Evolutionary conservation across 2,797 vertebrate genomes (phyloP), one percentile per base, ranked within the genome.

Genomic region (Pseudochromis fuscus): DNA sequence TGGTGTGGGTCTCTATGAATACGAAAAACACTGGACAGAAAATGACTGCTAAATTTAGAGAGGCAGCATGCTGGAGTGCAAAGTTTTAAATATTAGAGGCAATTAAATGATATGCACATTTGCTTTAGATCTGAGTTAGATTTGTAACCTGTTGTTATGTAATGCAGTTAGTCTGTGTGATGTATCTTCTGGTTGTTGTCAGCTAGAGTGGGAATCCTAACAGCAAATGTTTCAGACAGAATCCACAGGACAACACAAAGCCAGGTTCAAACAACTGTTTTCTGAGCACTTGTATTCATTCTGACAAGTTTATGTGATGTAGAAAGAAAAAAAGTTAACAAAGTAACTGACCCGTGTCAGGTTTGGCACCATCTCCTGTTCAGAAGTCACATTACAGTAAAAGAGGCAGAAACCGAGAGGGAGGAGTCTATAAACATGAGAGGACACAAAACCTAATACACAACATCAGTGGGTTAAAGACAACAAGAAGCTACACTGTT

Each of bases 351-450:
- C 18, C 35, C 46, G 25, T 44, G 72, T 82, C 86, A 37, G 5
- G 65, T 93, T 81, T 93, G 92, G 91, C 92, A 79, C 91, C 92
- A 91, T 89, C 92, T 93, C 21, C 89, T 94, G 93, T 84, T 88
- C 64, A 68, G 51, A 81, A 31, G 55, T 27, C 23, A 65, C 79
- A 87, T 56, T 89, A 61, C 90, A 90, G 13, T 1, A 7, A 11
- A 48, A 7, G 40, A 1, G 31, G 60, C 16, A 45, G 71, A 5
- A 21, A 35, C 60, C 35, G 6, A 74, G 44, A 45, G 24, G 40
- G 49, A 62, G 53, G 57, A 24, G 79, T 11, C 49, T 24, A 16
- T 5, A 7, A 45, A 46, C 58, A 37, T 40, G 42, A 50, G 31
- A 63, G 13, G 21, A 15, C 4, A 35, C n/a, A n/a, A n/a, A n/a